phyloP scores from a whole-genome alignment of 2,888 invertebrate species.

The Syrphus vitripennis region DNA sequence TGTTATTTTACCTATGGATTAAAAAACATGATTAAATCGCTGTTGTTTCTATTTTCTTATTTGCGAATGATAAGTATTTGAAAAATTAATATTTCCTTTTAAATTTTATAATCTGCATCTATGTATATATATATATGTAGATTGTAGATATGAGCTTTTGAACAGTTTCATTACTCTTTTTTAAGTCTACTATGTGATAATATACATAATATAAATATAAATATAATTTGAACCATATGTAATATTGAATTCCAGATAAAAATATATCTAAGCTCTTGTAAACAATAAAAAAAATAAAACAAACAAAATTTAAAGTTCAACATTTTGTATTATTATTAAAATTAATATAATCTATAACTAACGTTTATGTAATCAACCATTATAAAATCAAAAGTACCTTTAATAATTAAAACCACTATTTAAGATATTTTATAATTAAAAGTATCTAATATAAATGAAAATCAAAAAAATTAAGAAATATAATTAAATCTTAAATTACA shows the following conservation, averaged over 20 bases:
- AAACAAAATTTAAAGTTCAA: conserved; percentile 33
- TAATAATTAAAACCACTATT: neutral
- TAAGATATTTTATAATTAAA: neutral
- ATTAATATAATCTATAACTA: neutral
- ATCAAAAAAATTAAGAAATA: neutral
- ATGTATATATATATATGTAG: neutral
- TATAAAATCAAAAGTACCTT: conserved; percentile 27
- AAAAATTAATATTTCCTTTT: too few relatives aligned
- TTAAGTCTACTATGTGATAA: conserved; percentile 54
- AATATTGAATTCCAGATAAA: neutral
- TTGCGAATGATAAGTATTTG: too few relatives aligned
- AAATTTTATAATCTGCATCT: neutral
- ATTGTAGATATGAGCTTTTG: neutral
- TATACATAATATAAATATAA: neutral
- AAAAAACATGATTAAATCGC: too few relatives aligned
- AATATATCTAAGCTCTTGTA: conserved; percentile 10
- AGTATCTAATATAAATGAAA: neutral
- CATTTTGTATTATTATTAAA: conserved; percentile 18
- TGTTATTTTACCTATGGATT: too few relatives aligned
- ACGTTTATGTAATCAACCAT: conserved; percentile 24
- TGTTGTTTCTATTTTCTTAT: too few relatives aligned
- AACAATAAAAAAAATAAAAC: conserved; percentile 13
- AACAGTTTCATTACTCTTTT: conserved; percentile 8
- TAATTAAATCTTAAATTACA: neutral
- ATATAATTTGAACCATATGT: neutral